Evolutionary conservation across 2,888 invertebrate species (phyloP).

Genomic region (Parnassius smintheus): DNA sequence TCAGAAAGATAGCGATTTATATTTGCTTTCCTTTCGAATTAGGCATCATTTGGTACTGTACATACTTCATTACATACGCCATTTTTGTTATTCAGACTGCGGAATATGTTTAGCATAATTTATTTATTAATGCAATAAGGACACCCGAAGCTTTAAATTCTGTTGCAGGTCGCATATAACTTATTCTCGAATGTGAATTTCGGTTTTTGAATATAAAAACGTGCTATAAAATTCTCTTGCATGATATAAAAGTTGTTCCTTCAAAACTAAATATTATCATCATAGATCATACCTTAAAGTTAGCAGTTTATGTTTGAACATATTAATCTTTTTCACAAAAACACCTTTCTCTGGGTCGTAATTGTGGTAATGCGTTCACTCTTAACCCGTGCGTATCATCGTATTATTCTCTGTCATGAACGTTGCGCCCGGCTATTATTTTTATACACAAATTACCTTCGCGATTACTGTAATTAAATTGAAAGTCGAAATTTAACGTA

Average conservation of each 20-base stretch:
- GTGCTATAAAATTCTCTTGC: slow-evolving; percentile 24
- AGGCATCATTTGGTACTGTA: slow-evolving; percentile 31
- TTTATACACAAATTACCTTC: slow-evolving; percentile 34
- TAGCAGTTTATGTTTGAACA: slow-evolving; percentile 1
- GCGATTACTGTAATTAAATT: slow-evolving; percentile 14
- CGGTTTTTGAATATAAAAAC: neutral
- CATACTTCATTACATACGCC: slow-evolving; percentile 31
- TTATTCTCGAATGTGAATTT: slow-evolving; percentile 28
- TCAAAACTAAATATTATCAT: neutral
- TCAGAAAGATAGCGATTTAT: no score
- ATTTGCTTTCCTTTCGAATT: slow-evolving; percentile 34
- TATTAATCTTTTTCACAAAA: slow-evolving; percentile 52
- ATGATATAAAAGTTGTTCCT: neutral
- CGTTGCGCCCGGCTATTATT: slow-evolving; percentile 47
- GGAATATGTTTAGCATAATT: slow-evolving; percentile 9
- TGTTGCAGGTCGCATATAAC: slow-evolving; percentile 5
- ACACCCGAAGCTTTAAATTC: neutral
- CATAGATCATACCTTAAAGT: neutral
- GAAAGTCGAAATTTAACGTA: slow-evolving; percentile 11
- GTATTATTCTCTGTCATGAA: slow-evolving; percentile 58
- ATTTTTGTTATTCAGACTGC: slow-evolving; percentile 29
- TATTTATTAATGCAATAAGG: slow-evolving; percentile 3
- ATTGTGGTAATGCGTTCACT: slow-evolving; percentile 44
- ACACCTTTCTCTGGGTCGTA: slow-evolving; percentile 65
- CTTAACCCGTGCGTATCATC: slow-evolving; percentile 35